These are phyloP conservation scores for Elachura formosa DNA, from an alignment of 2,113 vertebrate species.

Conservation along the genomic window DNA sequence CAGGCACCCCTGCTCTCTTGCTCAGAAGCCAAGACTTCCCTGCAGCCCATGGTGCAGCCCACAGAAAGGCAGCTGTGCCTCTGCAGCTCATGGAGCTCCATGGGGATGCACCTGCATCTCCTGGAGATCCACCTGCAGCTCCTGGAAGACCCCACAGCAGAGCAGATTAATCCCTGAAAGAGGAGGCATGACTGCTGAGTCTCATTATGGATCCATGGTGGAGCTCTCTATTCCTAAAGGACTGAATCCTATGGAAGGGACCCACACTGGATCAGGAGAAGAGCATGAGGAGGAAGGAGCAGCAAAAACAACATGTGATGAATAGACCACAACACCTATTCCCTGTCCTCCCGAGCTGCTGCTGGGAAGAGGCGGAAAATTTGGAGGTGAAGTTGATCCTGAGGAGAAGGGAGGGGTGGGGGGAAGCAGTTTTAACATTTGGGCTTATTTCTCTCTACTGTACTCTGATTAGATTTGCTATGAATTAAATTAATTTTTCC, in stretches of 20 bases:
- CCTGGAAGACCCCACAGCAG: accelerated
- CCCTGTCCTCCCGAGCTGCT: neutral
- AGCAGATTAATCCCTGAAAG: neutral
- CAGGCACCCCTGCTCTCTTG: neutral
- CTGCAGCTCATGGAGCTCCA: neutral
- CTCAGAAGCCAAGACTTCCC: neutral
- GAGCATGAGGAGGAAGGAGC: neutral
- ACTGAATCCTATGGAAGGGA: neutral
- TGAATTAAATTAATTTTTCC: neutral
- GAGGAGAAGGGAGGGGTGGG: neutral
- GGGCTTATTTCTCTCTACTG: neutral
- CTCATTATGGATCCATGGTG: neutral
- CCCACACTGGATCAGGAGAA: neutral
- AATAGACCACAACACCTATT: neutral
- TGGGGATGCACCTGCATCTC: neutral
- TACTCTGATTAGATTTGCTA: neutral
- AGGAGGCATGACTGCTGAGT: neutral
- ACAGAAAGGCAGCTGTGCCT: accelerated
- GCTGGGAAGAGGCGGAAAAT: neutral
- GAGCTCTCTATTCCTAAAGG: neutral
- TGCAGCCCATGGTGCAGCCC: accelerated
- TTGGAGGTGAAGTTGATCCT: neutral
- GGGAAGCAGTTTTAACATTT: neutral
- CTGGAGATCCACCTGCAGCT: neutral
- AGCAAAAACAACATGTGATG: neutral